These are phyloP conservation scores for Drosophila fuyamai DNA, from an alignment of 1,140 invertebrate genomes.

Conservation along the genomic window DNA sequence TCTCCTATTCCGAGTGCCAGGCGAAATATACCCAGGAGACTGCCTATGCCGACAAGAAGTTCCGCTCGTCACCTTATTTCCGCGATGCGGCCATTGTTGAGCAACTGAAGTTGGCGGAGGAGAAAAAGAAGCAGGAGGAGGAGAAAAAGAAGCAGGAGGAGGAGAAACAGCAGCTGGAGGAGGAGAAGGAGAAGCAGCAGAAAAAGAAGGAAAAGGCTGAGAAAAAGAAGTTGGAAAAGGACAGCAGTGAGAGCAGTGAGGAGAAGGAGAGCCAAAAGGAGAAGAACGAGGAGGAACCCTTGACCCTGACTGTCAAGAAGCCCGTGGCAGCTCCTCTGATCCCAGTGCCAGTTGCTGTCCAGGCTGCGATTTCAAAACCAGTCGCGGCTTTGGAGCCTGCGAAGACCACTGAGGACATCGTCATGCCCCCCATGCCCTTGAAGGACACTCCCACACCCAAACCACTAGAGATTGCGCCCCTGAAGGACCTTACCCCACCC, in stretches of 20 bases:
- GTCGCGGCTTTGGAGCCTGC: neutral
- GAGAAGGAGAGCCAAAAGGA: constrained; percentile 42
- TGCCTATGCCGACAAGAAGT: constrained; percentile 72
- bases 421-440: constrained; percentile 56
- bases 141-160: constrained; percentile 12
- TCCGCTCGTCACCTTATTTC: constrained; percentile 66
- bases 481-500: constrained; percentile 11
- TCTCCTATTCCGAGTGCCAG: constrained; percentile 65
- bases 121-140: constrained; percentile 6
- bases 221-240: constrained; percentile 30
- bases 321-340: constrained; percentile 7
- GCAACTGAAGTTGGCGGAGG: constrained; percentile 19
- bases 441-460: constrained; percentile 33
- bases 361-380: constrained; percentile 6
- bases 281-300: neutral
- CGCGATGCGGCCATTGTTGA: constrained; percentile 41
- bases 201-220: constrained; percentile 32
- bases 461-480: constrained; percentile 23
- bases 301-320: constrained; percentile 10
- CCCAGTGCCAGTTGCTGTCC: constrained; percentile 7
- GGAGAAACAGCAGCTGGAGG: neutral
- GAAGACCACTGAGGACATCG: constrained; percentile 37
- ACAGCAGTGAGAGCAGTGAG: constrained; percentile 59
- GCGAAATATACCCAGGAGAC: constrained; percentile 69
- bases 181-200: constrained; percentile 39